Evolutionary conservation across 2,113 vertebrate genomes (phyloP).

Genomic region (Eurystomus gularis): DNA sequence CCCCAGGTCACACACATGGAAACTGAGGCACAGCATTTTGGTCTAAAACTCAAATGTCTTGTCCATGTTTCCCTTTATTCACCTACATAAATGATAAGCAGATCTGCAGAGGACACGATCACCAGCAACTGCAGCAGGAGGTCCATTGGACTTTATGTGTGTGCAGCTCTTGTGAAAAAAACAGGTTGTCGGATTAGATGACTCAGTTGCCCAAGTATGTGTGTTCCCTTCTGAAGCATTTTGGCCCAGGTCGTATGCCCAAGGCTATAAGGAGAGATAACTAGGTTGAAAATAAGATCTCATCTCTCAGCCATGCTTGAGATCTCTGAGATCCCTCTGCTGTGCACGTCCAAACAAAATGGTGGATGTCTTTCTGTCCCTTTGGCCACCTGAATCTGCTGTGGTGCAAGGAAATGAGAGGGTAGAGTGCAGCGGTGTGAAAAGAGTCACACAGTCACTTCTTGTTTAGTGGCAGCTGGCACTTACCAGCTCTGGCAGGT

Average conservation of each 20-base stretch:
- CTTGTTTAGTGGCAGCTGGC: neutral
- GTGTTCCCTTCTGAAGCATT: neutral
- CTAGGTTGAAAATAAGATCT: neutral
- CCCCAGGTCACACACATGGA: neutral
- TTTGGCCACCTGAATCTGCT: neutral
- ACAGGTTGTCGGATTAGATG: neutral
- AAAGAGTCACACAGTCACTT: neutral
- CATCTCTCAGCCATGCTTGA: neutral
- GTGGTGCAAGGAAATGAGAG: neutral
- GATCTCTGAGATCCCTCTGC: neutral
- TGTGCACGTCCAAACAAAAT: neutral
- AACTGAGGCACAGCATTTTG: neutral
- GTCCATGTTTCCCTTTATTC: neutral
- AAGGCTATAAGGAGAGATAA: neutral
- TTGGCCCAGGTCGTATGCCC: neutral
- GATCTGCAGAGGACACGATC: neutral
- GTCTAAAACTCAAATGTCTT: neutral
- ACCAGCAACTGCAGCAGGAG: neutral
- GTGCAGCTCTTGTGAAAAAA: neutral
- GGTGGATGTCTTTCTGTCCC: neutral
- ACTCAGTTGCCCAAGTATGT: neutral
- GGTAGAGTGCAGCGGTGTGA: neutral
- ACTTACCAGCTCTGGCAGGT: neutral
- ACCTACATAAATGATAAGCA: neutral
- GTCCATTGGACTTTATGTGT: rapidly evolving